Base-by-base conservation (phyloP, 2,113 vertebrate genomes). In the Naja naja region DNA sequence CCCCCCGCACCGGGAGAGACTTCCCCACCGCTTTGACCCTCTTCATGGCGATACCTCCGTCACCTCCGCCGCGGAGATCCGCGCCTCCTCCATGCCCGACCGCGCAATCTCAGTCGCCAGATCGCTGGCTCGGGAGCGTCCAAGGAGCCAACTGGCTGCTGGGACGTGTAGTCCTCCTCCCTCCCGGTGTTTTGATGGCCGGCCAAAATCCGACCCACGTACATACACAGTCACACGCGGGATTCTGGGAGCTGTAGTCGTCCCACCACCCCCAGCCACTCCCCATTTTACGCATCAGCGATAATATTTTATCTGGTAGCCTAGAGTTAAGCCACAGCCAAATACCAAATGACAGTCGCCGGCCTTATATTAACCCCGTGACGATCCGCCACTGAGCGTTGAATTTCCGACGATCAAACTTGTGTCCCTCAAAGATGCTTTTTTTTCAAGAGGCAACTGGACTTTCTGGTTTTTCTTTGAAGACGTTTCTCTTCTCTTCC, bases 221-320 rank as follows among this genome's bases (percentile, higher is more conserved):
- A 5, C 34, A 91, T 1, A 81, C 3, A 47, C 85, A 11, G 43
- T 10, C 8, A 85, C 81, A 58, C 39, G 39, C 10, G 43, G 92
- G 53, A 87, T 87, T 43, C 88, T 93, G 92, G 92, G 92, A 90
- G 45, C 23, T 87, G 92, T 64, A 93, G 89, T 93, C 58, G 3
- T 20, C 2, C 27, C 49, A 1, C 23, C 20, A 22, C 6, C 3
- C 22, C 4, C 4, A n/a, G n/a, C n/a, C 60, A 58, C 45, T 7
- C 47, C 56, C 16, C 58, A 60, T 60, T 49, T n/a, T 16, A 81
- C n/a, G 18, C 74, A 22, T 4, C 34, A 3, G 16, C 74, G 18
- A 3, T 18, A 20, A 8, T 81, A 81, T 39, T 81, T 81, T 20
- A 8, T 22, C 74, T 9, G 34, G 34, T 81, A 8, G 74, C 74